Evolutionary conservation across 2,797 vertebrate species (phyloP), one percentile per base, ranked within the genome.

Genomic region (Megalops cyprinoides): DNA sequence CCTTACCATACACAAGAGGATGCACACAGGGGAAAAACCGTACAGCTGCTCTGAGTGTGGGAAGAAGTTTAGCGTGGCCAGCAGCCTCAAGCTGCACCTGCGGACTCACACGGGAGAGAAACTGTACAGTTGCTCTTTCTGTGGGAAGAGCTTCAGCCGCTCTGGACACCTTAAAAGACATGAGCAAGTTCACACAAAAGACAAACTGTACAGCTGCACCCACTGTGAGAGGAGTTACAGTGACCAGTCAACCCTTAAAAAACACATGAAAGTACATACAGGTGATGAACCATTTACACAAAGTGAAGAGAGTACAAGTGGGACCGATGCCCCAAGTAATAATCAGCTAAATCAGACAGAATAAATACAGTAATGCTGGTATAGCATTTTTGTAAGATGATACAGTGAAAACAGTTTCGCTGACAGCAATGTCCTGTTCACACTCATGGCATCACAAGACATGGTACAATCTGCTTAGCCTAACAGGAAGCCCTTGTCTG

Each of bases 1-100:
- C 87, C 92, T 95, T 58, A 95, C 92, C 76, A 94, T 94, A 81
- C 94, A 95, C 91, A 94, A 91, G 91, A 85, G 94, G 0, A 93
- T 93, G 92, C 94, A 95, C 88, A 94, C 94, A 0, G 94, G 94
- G 0, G 94, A 94, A 69, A 87, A 90, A 28, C 94, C 94, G 0
- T 95, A 94, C 88, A 84, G 90, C 87, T 95, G 94, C 84, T 78
- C 62, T 0, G 88, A 92, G 81, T 95, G 94, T 0, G 92, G 90
- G 25, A 93, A 92, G 82, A 90, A 84, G 78, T 95, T 95, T 48
- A 93, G 92, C 0, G 93, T 95, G 86, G 92, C 93, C 71, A 94
- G 93, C 86, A 95, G 93, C 88, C 92, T 95, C 0, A 95, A 94
- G 60, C 88, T 94, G 79, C 94, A 95, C 89, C 90, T 91, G 87